Evolutionary conservation across 2,888 invertebrate species (phyloP).

Genomic region (Stramonita haemastoma): DNA sequence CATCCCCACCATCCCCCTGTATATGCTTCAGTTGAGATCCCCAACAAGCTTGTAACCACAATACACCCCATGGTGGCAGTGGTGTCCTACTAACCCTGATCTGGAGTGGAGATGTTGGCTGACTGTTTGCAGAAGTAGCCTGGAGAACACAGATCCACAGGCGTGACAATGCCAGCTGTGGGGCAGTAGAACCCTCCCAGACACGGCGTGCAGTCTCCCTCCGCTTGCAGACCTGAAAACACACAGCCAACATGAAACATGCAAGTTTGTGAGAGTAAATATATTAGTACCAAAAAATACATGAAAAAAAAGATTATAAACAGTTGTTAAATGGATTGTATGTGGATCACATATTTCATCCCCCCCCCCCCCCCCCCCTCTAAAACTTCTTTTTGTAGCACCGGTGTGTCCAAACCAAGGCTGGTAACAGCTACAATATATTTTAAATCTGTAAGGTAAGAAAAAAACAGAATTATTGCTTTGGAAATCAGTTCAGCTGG

Average conservation of each 20-base stretch:
- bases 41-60: not conserved
- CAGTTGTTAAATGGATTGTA: no score
- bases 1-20: no score
- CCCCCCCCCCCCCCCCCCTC: no score
- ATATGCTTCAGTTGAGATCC: no score
- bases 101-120: slow-evolving; percentile 71
- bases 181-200: slow-evolving; percentile 74
- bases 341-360: no score
- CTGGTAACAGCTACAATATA: no score
- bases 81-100: slow-evolving; percentile 61
- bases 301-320: not conserved
- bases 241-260: not conserved
- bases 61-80: not conserved
- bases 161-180: slow-evolving; percentile 67
- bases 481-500: no score
- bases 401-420: no score
- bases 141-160: slow-evolving; percentile 66
- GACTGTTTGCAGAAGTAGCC: slow-evolving; percentile 73
- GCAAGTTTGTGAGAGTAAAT: not conserved
- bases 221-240: slow-evolving; percentile 57
- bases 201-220: slow-evolving; percentile 69
- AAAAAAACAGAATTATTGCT: no score
- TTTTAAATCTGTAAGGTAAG: no score
- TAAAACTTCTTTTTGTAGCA: no score
- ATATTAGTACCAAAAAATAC: not conserved